Evolutionary conservation across 2,888 invertebrate species (phyloP).

Genomic region (Dysmachus trigonus): DNA sequence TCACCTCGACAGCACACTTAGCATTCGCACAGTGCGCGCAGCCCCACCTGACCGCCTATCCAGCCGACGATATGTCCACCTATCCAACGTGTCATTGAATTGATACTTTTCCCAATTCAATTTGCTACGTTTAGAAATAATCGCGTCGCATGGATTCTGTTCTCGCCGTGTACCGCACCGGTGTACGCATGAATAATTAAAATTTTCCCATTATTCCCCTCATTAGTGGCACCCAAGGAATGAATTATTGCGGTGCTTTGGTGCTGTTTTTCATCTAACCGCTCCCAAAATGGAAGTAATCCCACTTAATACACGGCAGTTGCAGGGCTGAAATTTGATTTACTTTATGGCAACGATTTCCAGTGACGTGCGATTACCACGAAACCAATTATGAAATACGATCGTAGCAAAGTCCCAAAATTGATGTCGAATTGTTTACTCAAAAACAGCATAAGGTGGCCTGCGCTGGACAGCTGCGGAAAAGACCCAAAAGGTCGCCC

Average conservation of each 20-base stretch:
- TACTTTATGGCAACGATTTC: neutral
- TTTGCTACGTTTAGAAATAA: neutral
- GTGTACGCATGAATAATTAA: conserved; percentile 11
- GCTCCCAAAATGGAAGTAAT: neutral
- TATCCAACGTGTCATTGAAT: neutral
- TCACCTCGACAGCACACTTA: neutral
- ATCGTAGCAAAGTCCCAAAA: neutral
- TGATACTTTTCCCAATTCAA: neutral
- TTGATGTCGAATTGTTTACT: neutral
- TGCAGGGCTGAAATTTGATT: neutral
- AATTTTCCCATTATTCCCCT: neutral
- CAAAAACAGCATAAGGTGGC: neutral
- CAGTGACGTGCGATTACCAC: neutral
- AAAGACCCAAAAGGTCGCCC: neutral
- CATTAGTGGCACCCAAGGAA: neutral
- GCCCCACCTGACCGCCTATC: neutral
- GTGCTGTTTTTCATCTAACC: neutral
- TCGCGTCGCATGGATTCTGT: neutral
- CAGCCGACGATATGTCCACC: neutral
- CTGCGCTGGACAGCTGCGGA: neutral
- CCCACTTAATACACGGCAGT: neutral
- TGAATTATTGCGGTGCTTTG: neutral
- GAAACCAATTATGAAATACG: neutral
- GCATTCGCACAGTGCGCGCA: neutral
- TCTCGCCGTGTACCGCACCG: neutral